These are phyloP conservation scores for Noctua janthe DNA, from an alignment of 2,888 invertebrate genomes.

Conservation along the genomic window DNA sequence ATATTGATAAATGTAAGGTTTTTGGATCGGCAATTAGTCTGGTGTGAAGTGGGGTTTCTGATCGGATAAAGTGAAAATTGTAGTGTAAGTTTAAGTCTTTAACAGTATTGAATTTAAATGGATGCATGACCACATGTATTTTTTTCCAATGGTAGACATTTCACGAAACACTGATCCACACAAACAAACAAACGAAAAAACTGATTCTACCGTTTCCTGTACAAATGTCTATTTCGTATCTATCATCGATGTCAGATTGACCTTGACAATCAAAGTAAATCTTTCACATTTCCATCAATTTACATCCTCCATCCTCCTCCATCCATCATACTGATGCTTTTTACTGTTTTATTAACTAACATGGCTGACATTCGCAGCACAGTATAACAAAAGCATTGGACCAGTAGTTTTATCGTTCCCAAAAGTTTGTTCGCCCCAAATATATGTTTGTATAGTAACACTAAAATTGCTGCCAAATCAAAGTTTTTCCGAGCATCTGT, in stretches of 20 bases:
- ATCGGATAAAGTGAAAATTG: neutral
- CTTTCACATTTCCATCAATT: conserved; percentile 6
- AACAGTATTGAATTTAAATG: neutral
- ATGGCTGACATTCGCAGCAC: neutral
- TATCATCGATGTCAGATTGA: conserved; percentile 8
- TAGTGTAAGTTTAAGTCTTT: too few relatives aligned
- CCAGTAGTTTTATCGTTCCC: conserved; percentile 16
- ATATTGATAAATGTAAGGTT: conserved; percentile 28
- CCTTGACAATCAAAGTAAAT: conserved; percentile 16
- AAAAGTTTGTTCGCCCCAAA: conserved; percentile 20
- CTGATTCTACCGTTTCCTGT: neutral
- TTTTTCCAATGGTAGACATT: neutral
- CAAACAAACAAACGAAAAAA: neutral
- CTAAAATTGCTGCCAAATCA: conserved; percentile 49
- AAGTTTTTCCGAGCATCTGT: conserved; percentile 64
- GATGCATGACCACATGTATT: neutral
- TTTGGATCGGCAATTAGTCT: conserved; percentile 11
- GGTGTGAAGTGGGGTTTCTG: neutral
- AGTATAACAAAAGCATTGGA: neutral
- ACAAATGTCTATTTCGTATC: conserved; percentile 3
- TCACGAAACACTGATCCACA: neutral
- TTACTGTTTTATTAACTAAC: conserved; percentile 18
- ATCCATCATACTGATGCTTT: neutral
- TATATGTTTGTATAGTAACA: conserved; percentile 17
- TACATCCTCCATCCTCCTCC: too few relatives aligned